phyloP scores from a whole-genome alignment of 2,797 vertebrate species.

The Manis pentadactyla region DNA sequence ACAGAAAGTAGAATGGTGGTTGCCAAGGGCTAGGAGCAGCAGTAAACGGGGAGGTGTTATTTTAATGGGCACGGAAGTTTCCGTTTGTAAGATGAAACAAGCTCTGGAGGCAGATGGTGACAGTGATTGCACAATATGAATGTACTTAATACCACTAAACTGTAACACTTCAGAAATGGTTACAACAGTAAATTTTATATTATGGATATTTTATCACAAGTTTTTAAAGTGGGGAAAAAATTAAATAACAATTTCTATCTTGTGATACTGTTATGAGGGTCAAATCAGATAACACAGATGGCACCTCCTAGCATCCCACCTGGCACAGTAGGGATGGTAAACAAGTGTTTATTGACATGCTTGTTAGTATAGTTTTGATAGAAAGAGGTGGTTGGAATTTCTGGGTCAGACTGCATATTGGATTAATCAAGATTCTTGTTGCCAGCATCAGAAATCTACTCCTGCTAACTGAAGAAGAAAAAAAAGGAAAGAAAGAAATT shows the following conservation, averaged over 20 bases:
- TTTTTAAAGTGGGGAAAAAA: neutral
- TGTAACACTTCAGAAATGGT: neutral
- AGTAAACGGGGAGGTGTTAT: neutral
- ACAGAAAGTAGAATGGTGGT: neutral
- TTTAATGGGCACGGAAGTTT: neutral
- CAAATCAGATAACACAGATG: neutral
- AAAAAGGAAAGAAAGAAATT: neutral
- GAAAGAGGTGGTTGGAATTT: neutral
- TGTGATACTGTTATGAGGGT: neutral
- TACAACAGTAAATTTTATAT: neutral
- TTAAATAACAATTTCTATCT: neutral
- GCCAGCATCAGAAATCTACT: conserved; percentile 18
- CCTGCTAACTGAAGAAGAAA: neutral
- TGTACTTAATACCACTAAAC: neutral
- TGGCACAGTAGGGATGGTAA: neutral
- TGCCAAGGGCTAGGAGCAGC: neutral
- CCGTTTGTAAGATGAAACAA: neutral
- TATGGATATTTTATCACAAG: neutral
- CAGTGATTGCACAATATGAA: neutral
- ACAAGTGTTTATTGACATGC: neutral
- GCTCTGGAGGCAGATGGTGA: neutral
- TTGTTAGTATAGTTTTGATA: neutral
- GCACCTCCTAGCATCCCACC: neutral
- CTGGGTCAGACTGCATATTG: neutral
- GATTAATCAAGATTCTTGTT: neutral